Percentiles rank a stretch among this genome's conserved stretches.
phyloP scores from a whole-genome alignment of 2,888 invertebrate species.

The Holacanthella duospinosa region DNA sequence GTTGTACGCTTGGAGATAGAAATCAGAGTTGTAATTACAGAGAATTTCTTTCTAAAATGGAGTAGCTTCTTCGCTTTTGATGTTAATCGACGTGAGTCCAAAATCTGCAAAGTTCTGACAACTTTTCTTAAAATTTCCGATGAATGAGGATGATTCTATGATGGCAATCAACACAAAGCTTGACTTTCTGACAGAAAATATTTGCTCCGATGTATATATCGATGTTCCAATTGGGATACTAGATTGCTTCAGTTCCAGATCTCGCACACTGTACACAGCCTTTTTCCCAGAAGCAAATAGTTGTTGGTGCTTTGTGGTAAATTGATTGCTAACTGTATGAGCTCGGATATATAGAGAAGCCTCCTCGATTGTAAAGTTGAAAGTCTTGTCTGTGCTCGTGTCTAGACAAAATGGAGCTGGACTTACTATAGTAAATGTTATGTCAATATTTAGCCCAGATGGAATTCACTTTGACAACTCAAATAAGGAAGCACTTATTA shows the following conservation, averaged over 20 bases:
- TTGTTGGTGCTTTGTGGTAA: neutral
- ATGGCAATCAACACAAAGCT: neutral
- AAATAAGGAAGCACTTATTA: neutral
- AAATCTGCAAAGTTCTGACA: neutral
- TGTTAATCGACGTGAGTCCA: neutral
- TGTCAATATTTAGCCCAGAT: neutral
- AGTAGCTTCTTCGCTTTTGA: neutral
- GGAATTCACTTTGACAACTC: neutral
- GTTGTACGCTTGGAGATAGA: neutral
- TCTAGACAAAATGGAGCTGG: neutral
- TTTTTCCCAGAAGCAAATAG: neutral
- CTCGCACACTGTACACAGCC: neutral
- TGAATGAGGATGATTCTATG: neutral
- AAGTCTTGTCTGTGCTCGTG: neutral
- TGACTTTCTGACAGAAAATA: neutral
- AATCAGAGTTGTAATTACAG: neutral
- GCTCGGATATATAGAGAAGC: neutral
- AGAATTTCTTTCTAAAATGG: neutral
- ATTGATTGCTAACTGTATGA: neutral
- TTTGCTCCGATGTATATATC: neutral
- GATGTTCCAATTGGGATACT: neutral
- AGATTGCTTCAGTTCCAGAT: neutral
- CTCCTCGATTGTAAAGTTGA: neutral
- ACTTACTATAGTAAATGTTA: neutral
- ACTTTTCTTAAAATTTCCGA: neutral